Base-by-base conservation (phyloP, 2,797 vertebrate genomes). In the Pitangus sulphuratus region DNA sequence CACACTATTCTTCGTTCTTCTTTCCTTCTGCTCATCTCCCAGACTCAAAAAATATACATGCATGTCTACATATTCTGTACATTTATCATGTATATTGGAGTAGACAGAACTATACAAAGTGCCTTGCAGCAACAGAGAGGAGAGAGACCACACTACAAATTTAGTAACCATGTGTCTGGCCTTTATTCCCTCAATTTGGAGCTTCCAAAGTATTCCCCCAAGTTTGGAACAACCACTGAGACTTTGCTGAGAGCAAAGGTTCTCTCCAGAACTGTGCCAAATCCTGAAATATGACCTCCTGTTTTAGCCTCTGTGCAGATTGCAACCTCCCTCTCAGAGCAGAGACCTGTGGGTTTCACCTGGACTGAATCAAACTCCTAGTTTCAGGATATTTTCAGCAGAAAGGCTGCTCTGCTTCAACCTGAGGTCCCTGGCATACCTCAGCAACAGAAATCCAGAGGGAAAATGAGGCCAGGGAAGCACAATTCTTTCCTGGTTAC, bases 151-250 rank as follows among this genome's bases (percentile, higher is more conserved):
- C 0, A 0, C 17, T 47, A 37, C 8, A 42, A 8, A 9, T 60
- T 56, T 5, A 56, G 24, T 44, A 66, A 40, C 24, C 7, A 11
- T 0, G 4, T 26, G 28, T n/a, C 44, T 26, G 8, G 60, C 30
- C 50, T 53, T 57, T 44, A n/a, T 57, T 54, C n/a, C 6, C 28
- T 15, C 48, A 18, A 0, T 31, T 26, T 8, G 58, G 33, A 60
- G 25, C 15, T 65, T 60, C 33, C 47, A 37, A 50, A 50, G 8
- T 50, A 37, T 50, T 22, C 33, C 26, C 56, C 33, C 26, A 35
- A 12, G 15, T 40, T 6, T 80, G 48, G 33, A 76, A 22, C 0
- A 0, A 69, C 22, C 1, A 1, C 20, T 15, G 39, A 48, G 54
- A 14, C 13, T 45, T 18, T n/a, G 25, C 10, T 35, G 61, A 83